A percentile compares a stretch with the other conserved stretches of the same genome.
These are phyloP conservation scores for Micronycteris hirsuta DNA, from an alignment of 2,113 vertebrate species.

Conservation along the genomic window DNA sequence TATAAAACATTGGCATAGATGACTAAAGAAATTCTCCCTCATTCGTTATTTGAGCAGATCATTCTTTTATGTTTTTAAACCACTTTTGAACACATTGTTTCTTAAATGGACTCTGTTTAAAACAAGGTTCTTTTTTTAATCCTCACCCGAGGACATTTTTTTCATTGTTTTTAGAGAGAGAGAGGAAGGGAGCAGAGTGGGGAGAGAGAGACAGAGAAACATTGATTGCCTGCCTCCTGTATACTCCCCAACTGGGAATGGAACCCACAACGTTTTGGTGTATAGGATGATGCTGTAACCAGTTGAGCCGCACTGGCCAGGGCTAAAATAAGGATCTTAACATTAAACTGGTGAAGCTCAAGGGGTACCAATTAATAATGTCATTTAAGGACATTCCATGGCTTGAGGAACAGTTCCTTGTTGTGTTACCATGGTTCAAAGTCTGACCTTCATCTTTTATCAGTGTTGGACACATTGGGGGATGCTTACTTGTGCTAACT, in stretches of 20 bases:
- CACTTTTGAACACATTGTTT: background rate
- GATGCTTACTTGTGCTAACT: background rate
- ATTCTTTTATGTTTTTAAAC: slow-evolving; percentile 22
- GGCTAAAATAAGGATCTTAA: background rate
- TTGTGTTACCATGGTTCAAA: background rate
- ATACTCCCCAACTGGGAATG: too few relatives aligned
- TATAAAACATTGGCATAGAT: background rate
- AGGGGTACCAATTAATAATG: background rate
- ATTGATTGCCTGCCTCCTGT: too few relatives aligned
- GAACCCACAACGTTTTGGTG: too few relatives aligned
- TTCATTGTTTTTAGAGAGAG: background rate
- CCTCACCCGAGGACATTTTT: too few relatives aligned
- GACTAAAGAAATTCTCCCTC: background rate
- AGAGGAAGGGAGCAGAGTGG: background rate
- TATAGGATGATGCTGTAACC: too few relatives aligned
- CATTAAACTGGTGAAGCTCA: background rate
- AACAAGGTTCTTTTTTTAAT: background rate
- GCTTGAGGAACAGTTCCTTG: background rate
- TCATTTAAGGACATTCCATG: background rate
- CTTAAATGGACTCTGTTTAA: slow-evolving; percentile 28
- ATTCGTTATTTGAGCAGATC: background rate
- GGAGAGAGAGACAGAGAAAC: too few relatives aligned
- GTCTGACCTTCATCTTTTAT: background rate
- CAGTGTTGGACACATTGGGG: background rate
- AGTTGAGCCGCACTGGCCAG: too few relatives aligned